Evolutionary conservation across 2,113 vertebrate species (phyloP).

Genomic region (Solea senegalensis): DNA sequence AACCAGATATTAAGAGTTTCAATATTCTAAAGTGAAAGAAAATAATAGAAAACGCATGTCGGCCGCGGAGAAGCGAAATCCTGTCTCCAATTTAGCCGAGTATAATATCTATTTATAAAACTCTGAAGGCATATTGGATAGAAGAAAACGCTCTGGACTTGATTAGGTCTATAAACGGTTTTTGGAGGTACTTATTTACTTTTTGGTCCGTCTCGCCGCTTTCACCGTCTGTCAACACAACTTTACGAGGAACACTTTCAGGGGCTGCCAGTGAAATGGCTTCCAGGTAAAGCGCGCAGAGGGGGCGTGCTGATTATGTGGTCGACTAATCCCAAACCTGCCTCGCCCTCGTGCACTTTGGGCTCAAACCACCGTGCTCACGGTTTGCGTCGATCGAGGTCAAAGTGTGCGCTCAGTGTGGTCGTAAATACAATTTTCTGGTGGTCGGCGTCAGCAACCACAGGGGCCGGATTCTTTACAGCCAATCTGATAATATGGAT

Average conservation of each 20-base stretch:
- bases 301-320: conserved; percentile 66
- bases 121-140: conserved; percentile 70
- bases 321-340: conserved; percentile 66
- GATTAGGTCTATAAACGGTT: conserved; percentile 79
- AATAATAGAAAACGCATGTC: conserved; percentile 83
- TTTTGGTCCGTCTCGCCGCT: conserved; percentile 70
- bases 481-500: conserved; percentile 71
- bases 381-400: conserved; percentile 59
- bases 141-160: conserved; percentile 78
- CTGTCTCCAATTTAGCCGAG: conserved; percentile 80
- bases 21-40: conserved; percentile 76
- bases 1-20: conserved; percentile 82
- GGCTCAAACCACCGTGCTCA: conserved; percentile 41
- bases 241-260: conserved; percentile 69
- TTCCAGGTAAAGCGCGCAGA: conserved; percentile 60
- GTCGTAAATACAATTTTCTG: conserved; percentile 79
- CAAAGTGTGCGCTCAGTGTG: conserved; percentile 68
- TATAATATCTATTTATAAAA: conserved; percentile 83
- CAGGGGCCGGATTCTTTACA: conserved; percentile 48
- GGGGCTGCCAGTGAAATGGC: conserved; percentile 60
- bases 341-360: conserved; percentile 49
- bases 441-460: conserved; percentile 61
- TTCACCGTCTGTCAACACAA: conserved; percentile 75
- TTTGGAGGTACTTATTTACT: conserved; percentile 77
- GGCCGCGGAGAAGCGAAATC: conserved; percentile 66